Base-by-base conservation (phyloP, 2,797 vertebrate genomes). In the Anniella stebbinsi region DNA sequence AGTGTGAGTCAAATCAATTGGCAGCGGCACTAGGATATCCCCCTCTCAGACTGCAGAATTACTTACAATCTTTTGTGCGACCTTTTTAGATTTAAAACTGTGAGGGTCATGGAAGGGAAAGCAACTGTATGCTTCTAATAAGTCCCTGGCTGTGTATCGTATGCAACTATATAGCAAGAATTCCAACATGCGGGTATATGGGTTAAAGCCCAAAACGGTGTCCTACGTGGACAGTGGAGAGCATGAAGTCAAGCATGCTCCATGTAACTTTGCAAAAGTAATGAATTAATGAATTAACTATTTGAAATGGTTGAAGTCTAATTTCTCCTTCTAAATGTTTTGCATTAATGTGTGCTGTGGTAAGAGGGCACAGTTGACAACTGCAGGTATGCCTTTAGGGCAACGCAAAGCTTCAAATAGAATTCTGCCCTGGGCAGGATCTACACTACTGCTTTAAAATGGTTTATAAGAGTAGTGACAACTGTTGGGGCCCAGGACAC, bases 1-100 rank as follows among this genome's bases (percentile, higher is more conserved):
- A 96, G 92, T 88, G 93, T 87, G 90, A 95, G 94, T 95, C 92
- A 95, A 89, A 95, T 90, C 94, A 93, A 94, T 95, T 96, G 94
- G 95, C 96, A 95, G 95, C 92, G 63, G 94, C 92, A 87, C 87
- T 91, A 73, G 90, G 89, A 95, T 91, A 95, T 89, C 88, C 66
- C 91, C 88, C 93, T 94, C 86, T 17, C 82, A 10, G 94, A 88
- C 92, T 95, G 93, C 93, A 93, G 91, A 93, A 93, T 92, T 82
- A 92, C 93, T 91, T 93, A 82, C 28, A 90, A 89, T 88, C 93
- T 95, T 91, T 92, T 86, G 83, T 84, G 89, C 94, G 94, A 96
- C 92, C 96, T 95, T 94, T 95, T 92, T 89, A 87, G 94, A 93
- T 92, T 91, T 84, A 87, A 86, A n/a, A 54, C 95, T 91, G 90